Evolutionary conservation across 2,888 invertebrate species (phyloP), one percentile per base, ranked within the genome.

Genomic region (Buathra laborator): DNA sequence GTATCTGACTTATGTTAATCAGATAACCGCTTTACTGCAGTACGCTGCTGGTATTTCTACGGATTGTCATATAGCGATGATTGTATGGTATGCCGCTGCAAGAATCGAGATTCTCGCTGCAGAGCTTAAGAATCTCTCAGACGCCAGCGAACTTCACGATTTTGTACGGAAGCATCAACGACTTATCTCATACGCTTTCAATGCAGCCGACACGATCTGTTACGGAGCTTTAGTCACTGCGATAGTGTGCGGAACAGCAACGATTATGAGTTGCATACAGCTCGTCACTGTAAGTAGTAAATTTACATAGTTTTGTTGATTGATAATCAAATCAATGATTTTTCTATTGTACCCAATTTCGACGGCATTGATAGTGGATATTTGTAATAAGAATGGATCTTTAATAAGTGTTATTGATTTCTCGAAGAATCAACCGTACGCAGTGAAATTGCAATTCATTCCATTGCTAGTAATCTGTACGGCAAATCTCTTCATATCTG

Each of bases 81-180:
- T 88, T 5, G 16, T 90, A 29, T 90, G 89, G 90, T 90, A 86
- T 46, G 56, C 79, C 0, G 77, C 85, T 19, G 86, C 87, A 0
- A 89, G 86, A 81, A 86, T 90, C 37, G 84, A 89, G 68, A 71
- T 88, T 12, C 32, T 90, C 1, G 14, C 62, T 7, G 29, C 14
- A 14, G 48, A 84, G 37, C 24, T 66, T 29, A 14, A 44, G 24
- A 37, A 56, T n/a, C 19, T 80, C 9, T 67, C 48, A 16, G 74
- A 51, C 43, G n/a, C 24, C 53, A 37, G 56, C 5, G 80, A 78
- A n/a, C 5, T 84, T 3, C 43, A 32, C 1, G 1, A 14, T 14
- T 80, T 71, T 10, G 37, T 79, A 7, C 53, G 7, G 46, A 79
- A 71, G 56, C 84, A 86, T 66, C 75, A 79, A 37, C 46, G 70